These are phyloP conservation scores for Nymphicus hollandicus DNA, from an alignment of 2,113 vertebrate genomes.

Conservation along the genomic window DNA sequence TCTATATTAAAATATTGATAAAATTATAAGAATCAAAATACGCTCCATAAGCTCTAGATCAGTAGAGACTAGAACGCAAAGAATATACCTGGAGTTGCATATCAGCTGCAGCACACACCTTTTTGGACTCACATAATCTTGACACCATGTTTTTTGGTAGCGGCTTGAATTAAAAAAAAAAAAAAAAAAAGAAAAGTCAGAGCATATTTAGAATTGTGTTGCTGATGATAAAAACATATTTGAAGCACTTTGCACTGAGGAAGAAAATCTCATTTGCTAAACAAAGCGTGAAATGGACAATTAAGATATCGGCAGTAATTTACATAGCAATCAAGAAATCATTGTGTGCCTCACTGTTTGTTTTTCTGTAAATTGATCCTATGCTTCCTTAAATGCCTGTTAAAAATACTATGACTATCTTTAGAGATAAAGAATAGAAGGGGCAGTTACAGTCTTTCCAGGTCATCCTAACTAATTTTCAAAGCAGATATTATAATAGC, in stretches of 20 bases:
- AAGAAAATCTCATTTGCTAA: not conserved
- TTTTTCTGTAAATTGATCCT: not conserved
- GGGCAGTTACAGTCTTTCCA: not conserved
- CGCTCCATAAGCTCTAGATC: not conserved
- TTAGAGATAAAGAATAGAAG: not conserved
- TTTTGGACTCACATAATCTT: conserved; percentile 95
- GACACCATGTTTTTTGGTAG: conserved; percentile 91
- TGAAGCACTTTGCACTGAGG: not conserved
- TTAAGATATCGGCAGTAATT: not conserved
- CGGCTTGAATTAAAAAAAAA: conserved; percentile 69
- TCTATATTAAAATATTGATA: not conserved
- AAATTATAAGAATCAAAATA: not conserved
- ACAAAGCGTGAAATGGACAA: not conserved
- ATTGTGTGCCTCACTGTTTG: not conserved
- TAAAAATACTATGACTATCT: not conserved
- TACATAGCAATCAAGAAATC: not conserved
- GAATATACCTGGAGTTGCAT: conserved; percentile 91
- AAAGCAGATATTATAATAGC: not conserved
- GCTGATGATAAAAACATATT: not conserved
- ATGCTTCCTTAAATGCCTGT: not conserved
- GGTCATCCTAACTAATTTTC: not conserved
- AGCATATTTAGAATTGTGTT: not conserved
- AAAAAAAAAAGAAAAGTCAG: not conserved
- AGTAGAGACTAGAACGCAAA: not conserved
- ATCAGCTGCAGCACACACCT: conserved; percentile 92